Base-by-base conservation (phyloP, 2,113 vertebrate genomes). In the Prochilodus magdalenae region DNA sequence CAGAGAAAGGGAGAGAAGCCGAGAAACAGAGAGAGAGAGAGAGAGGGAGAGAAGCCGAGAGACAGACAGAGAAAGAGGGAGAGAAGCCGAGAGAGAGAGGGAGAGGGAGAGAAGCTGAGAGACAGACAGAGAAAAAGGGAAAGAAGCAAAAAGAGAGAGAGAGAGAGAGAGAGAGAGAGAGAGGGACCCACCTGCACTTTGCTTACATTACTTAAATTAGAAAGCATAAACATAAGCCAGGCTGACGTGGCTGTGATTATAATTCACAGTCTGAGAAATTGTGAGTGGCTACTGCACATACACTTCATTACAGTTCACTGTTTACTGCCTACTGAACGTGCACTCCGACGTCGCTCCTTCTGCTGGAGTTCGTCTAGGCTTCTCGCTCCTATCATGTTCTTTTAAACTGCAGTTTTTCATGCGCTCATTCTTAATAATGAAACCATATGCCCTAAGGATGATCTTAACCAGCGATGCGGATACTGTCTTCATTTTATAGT, bases 161-260 rank as follows among this genome's bases (percentile, higher is more conserved):
- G 22, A 76, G 27, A 26, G 30, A 24, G 73, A 44, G 59, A 76
- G 12, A 16, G 26, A 62, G 74, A 44, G 15, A 26, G 74, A n/a
- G 22, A 24, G 30, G 30, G 36, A 47, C 29, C 16, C 65, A 67
- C 65, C 51, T 57, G 18, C 15, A 29, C 40, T 16, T n/a, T 72
- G 49, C 36, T 65, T 33, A 62, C 69, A 80, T 80, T 73, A 73
- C 27, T 63, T 26, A 80, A 73, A 80, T 80, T 73, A 80, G 67
- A 72, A 60, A 60, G 30, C 51, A 62, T 36, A n/a, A 53, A 33
- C 51, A 60, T 44, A 36, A 36, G 57, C 33, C n/a, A 60, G 36
- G 40, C n/a, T 44, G 24, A 44, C 27, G n/a, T 60, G 53, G 36
- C 36, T 70, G 65, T 36, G 36, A 70, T 70, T 70, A 70, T 70